Evolutionary conservation across 30 jellyfish, hydroid and myxozoan genomes (phyloP).

Genomic region (Chrysaora quinquecirrha): DNA sequence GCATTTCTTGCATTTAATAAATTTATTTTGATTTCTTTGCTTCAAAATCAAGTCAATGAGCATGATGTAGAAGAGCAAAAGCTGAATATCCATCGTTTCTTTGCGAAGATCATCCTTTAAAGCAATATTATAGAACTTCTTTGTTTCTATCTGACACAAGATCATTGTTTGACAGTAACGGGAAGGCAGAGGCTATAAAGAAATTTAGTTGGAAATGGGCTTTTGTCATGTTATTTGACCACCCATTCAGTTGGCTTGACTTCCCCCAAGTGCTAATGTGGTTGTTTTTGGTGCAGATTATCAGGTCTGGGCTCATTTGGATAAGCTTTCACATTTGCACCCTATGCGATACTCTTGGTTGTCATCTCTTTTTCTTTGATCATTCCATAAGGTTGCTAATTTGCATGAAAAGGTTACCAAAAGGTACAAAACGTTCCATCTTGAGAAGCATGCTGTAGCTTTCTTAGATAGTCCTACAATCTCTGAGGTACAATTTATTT

Average conservation of each 20-base stretch:
- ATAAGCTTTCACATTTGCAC: neutral
- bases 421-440: constrained; percentile 45
- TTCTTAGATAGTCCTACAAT: constrained; percentile 26
- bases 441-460: constrained; percentile 52
- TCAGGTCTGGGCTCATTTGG: constrained; percentile 59
- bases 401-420: constrained; percentile 32
- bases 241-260: constrained; percentile 48
- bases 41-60: neutral
- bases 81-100: neutral
- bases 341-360: constrained; percentile 49
- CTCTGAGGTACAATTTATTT: neutral
- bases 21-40: too few species aligned
- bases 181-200: neutral
- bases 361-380: constrained; percentile 29
- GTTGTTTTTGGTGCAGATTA: constrained; percentile 10
- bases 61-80: neutral
- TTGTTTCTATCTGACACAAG: neutral
- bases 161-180: neutral
- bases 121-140: neutral
- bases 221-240: constrained; percentile 28
- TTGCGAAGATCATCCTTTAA: neutral
- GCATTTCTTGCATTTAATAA: neutral
- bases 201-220: constrained; percentile 18
- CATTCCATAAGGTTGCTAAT: constrained; percentile 42
- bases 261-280: constrained; percentile 24